These are phyloP conservation scores for Nomia melanderi DNA, from an alignment of 1,140 invertebrate genomes.

Conservation along the genomic window DNA sequence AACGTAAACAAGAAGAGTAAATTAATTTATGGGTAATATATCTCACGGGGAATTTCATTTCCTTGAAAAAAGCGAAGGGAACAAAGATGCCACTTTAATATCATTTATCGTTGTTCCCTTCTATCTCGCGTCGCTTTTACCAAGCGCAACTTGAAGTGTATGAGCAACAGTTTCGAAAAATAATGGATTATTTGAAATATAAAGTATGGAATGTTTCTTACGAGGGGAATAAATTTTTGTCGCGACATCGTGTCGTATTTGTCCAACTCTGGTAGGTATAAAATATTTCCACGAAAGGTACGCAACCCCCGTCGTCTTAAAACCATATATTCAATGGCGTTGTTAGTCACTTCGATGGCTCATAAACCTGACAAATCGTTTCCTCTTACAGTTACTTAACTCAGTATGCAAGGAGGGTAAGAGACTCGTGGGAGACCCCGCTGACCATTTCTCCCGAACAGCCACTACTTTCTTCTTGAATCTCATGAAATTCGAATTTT, in stretches of 20 bases:
- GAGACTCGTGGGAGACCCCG: background rate
- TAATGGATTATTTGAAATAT: background rate
- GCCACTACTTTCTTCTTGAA: background rate
- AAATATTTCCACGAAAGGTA: constrained; percentile 14
- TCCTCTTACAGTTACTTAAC: constrained; percentile 47
- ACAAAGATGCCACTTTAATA: no score
- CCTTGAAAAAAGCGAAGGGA: no score
- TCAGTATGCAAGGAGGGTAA: background rate
- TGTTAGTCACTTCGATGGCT: constrained; percentile 43
- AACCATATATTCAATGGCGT: constrained; percentile 25
- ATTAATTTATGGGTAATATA: no score
- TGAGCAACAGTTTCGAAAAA: no score
- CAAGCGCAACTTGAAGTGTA: no score
- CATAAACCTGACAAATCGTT: constrained; percentile 57
- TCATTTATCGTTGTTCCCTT: background rate
- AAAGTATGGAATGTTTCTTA: background rate
- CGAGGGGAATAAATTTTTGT: background rate
- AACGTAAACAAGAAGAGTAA: no score
- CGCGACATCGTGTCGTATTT: constrained; percentile 4
- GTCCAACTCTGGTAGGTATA: background rate
- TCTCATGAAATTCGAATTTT: constrained; percentile 6
- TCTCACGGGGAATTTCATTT: no score
- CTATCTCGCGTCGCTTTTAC: no score
- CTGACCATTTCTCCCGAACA: background rate
- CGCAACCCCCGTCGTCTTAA: constrained; percentile 6